Evolutionary conservation across 2,113 vertebrate species (phyloP), one percentile per base, ranked within the genome.

Genomic region (Corythornis cristatus): DNA sequence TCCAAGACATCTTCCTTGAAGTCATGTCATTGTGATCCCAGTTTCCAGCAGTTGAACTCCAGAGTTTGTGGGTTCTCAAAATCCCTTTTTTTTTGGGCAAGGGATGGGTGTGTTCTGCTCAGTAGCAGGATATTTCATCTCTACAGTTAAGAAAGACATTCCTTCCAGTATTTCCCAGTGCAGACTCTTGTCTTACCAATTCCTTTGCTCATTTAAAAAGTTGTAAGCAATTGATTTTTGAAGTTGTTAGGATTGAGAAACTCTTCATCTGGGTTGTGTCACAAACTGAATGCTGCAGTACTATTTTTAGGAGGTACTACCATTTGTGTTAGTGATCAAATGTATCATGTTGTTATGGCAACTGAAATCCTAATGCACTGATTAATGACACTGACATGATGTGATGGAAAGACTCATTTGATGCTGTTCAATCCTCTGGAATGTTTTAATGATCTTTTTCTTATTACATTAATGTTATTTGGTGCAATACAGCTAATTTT

Each of bases 331-430:
- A 86, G 96, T 97, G 83, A 90, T 93, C 93, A 96, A 96, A 95
- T 97, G 88, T 96, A 83, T 97, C 79, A 67, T 31, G 97, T 97
- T 96, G 97, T 94, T 94, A 97, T 96, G 92, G 96, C 88, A 97
- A 97, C 97, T 74, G 86, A 92, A 97, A 94, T 94, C 75, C 78
- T 95, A 87, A 96, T 89, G 92, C 88, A 91, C 92, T 97, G 95
- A 96, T 96, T 97, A 97, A 94, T 96, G 92, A 94, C 87, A 88
- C 82, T 95, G 94, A 93, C 94, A 93, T 90, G 94, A 68, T 70
- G 84, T 96, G 94, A 91, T 96, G 91, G 95, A 93, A 75, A 74
- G 78, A 81, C 77, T 96, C 61, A 45, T 77, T 88, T 95, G 73
- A 83, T 86, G 70, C 42, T 88, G 42, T 90, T 96, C 51, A 66